A percentile compares a stretch with the other conserved stretches of the same genome.
phyloP scores from a whole-genome alignment of 2,797 vertebrate species.

The Dallia pectoralis region DNA sequence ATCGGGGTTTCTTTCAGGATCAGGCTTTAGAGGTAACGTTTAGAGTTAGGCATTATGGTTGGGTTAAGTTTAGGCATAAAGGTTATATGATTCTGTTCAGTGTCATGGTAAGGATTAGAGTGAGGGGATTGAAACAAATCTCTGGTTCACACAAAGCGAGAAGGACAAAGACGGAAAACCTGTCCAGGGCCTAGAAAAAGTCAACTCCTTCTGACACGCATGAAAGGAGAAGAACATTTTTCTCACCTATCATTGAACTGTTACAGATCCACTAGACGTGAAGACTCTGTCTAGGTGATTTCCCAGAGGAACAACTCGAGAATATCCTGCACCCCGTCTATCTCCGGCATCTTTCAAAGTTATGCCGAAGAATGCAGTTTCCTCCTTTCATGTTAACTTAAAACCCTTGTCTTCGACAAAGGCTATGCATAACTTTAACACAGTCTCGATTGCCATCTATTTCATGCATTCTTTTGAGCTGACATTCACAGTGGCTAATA shows the following conservation, averaged over 20 bases:
- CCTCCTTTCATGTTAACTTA: constrained; percentile 2
- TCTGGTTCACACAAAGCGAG: too few species aligned
- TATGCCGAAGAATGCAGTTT: constrained; percentile 14
- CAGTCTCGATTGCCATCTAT: constrained; percentile 7
- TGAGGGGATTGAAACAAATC: too few species aligned
- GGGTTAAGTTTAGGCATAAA: too few species aligned
- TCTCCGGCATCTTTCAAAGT: neutral
- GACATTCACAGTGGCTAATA: neutral
- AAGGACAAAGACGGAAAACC: too few species aligned
- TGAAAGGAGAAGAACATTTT: constrained; percentile 6
- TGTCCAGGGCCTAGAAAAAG: too few species aligned
- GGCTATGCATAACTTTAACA: neutral
- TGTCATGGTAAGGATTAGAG: too few species aligned
- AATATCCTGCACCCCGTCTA: neutral
- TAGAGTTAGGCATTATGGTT: too few species aligned
- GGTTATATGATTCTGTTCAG: too few species aligned
- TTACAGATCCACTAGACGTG: neutral
- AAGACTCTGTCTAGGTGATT: constrained; percentile 1
- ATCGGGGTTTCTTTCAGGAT: too few species aligned
- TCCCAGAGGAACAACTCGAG: neutral
- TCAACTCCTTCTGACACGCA: neutral
- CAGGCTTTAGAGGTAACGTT: too few species aligned
- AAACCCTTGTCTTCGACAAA: constrained; percentile 18
- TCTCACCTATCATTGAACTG: constrained; percentile 7
- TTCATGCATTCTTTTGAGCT: constrained; percentile 14